Evolutionary conservation across 2,888 invertebrate species (phyloP), one percentile per base, ranked within the genome.

Genomic region (Ommatoiulus sabulosus): DNA sequence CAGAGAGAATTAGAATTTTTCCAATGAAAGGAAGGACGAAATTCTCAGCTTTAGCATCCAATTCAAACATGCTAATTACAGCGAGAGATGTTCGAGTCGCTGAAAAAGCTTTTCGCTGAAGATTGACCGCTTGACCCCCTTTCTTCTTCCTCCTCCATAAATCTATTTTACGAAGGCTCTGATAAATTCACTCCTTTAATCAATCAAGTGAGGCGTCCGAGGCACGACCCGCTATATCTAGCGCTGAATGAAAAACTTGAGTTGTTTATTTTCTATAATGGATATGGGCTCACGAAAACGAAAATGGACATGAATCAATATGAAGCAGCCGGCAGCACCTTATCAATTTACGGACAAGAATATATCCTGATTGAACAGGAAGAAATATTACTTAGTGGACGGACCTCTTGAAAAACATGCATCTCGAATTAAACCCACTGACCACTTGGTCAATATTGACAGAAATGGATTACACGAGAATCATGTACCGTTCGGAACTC

Each of bases 221-320:
- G 5, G 63, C 63, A 20, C 63, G 5, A 4, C 5, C 15, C 57
- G 57, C 57, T 12, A 63, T 63, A 63, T 63, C 63, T 63, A 20
- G 20, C 20, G 20, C 63, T 20, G 63, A 20, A 63, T 63, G 63
- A 63, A 63, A 63, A 63, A 20, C 63, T 63, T 63, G 63, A 63
- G 63, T 63, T 63, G 63, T 63, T 63, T 63, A 63, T 63, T 63
- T 63, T 63, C 63, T 63, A 63, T 63, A 63, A 63, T 63, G 63
- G 63, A 63, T 63, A 63, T 63, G 63, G 63, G 63, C 20, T 20
- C 15, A 8, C 63, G 6, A 63, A 20, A 63, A 20, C 63, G 20
- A 20, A 63, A 63, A 63, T 63, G 63, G 63, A 63, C 63, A 63
- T 63, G 63, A 63, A 63, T 63, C 63, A 63, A 63, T 63, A 63